A percentile compares a stretch with the other conserved stretches of the same genome.
These are phyloP conservation scores for Bucco capensis DNA, from an alignment of 2,113 vertebrate species.

Conservation along the genomic window DNA sequence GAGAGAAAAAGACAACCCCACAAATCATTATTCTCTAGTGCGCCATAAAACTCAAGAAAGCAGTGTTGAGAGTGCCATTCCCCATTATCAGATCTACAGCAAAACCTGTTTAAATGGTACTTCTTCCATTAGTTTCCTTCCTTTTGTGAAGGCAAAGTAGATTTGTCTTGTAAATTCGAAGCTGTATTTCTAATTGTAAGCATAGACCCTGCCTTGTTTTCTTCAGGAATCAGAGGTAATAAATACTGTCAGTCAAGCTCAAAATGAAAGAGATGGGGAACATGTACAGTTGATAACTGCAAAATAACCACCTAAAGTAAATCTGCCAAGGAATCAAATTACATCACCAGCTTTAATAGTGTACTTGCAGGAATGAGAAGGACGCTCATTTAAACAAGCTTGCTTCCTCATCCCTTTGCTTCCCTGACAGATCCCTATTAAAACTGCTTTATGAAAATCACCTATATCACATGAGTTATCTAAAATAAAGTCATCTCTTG, in stretches of 20 bases:
- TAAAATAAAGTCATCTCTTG: not conserved
- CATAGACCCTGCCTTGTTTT: not conserved
- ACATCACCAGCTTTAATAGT: not conserved
- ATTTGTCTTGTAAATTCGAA: not conserved
- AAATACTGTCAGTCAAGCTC: not conserved
- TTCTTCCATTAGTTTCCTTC: not conserved
- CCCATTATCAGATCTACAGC: not conserved
- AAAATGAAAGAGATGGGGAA: not conserved
- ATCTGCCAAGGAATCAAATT: not conserved
- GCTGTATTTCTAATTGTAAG: not conserved
- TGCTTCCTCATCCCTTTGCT: not conserved
- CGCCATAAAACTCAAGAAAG: not conserved
- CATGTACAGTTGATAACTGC: not conserved
- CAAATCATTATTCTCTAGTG: fast-evolving
- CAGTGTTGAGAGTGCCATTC: not conserved
- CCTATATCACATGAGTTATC: not conserved
- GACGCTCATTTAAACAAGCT: not conserved
- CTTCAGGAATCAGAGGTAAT: not conserved
- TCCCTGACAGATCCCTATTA: not conserved
- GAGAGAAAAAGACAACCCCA: not conserved
- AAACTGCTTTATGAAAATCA: not conserved
- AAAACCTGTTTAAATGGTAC: not conserved
- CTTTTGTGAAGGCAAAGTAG: not conserved
- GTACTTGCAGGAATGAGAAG: not conserved
- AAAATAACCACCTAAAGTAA: constrained; percentile 20